These are phyloP conservation scores for Holothuria scabra DNA, from an alignment of 53 echinoderm and acorn worm species.

Conservation along the genomic window DNA sequence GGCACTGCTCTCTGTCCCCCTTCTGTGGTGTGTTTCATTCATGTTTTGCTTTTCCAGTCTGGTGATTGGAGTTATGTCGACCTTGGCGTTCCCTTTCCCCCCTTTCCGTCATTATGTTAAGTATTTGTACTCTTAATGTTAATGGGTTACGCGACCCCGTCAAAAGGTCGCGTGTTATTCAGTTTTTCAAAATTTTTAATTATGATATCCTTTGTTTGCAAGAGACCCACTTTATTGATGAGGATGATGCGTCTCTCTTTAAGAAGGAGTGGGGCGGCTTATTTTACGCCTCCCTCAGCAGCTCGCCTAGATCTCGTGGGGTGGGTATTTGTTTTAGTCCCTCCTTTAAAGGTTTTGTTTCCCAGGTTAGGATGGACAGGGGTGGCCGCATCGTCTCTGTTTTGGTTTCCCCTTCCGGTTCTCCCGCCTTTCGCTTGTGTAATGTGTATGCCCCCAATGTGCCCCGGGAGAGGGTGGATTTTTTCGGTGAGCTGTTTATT, in stretches of 20 bases:
- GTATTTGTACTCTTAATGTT: constrained; percentile 11
- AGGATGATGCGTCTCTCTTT: background rate
- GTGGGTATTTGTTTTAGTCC: constrained; percentile 22
- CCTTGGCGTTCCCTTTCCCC: no score
- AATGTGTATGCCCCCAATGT: constrained; percentile 55
- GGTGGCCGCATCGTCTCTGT: constrained; percentile 19
- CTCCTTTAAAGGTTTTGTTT: background rate
- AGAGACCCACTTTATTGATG: constrained; percentile 16
- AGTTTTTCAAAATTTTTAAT: background rate
- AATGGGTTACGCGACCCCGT: constrained; percentile 2
- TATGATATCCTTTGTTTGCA: constrained; percentile 39
- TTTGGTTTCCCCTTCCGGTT: background rate
- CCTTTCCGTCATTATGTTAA: background rate
- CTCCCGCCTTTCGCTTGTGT: constrained; percentile 20
- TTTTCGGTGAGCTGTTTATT: constrained; percentile 8
- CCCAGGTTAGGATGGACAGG: background rate
- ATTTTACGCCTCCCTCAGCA: background rate
- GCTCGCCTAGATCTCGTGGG: constrained; percentile 15
- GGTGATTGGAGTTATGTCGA: no score
- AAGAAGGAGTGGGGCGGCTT: constrained; percentile 16
- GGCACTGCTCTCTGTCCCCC: no score
- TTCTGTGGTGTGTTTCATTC: no score
- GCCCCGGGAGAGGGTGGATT: constrained; percentile 13
- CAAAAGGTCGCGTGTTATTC: constrained; percentile 17
- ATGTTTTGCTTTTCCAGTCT: no score